Evolutionary conservation across 1,140 invertebrate genomes (phyloP).

Genomic region (Anthonomus grandis): DNA sequence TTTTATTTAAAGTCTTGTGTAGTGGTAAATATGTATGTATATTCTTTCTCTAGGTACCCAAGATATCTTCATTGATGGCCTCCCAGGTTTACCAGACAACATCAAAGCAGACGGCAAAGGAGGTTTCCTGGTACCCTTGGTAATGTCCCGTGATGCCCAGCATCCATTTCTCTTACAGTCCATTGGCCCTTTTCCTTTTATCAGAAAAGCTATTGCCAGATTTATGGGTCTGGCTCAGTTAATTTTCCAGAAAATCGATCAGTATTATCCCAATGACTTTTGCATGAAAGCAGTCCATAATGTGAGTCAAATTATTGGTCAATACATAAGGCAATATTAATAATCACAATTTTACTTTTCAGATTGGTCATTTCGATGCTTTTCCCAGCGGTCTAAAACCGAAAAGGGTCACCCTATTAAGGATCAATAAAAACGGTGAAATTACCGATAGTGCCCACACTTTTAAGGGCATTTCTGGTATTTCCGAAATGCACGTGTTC

Average conservation of each 20-base stretch:
- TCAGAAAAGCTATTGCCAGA: slow-evolving; percentile 60
- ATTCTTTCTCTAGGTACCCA: background rate
- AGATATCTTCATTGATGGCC: slow-evolving; percentile 65
- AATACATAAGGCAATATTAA: background rate
- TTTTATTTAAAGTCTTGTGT: background rate
- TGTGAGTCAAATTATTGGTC: slow-evolving; percentile 48
- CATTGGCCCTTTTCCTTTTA: slow-evolving; percentile 55
- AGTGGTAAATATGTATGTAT: background rate
- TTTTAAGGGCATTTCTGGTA: slow-evolving; percentile 50
- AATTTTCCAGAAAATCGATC: slow-evolving; percentile 57
- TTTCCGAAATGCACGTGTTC: slow-evolving; percentile 61
- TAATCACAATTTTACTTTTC: background rate
- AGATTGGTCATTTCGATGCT: slow-evolving; percentile 52
- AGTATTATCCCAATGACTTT: slow-evolving; percentile 57
- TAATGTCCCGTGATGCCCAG: slow-evolving; percentile 52
- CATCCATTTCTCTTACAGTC: slow-evolving; percentile 52
- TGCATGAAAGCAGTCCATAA: slow-evolving; percentile 53
- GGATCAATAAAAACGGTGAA: slow-evolving; percentile 64
- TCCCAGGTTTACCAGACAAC: slow-evolving; percentile 83
- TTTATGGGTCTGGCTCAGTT: slow-evolving; percentile 55
- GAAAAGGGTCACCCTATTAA: slow-evolving; percentile 53
- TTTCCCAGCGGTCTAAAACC: slow-evolving; percentile 15
- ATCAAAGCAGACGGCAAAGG: slow-evolving; percentile 61
- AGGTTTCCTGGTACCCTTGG: slow-evolving; percentile 64
- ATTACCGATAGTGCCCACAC: slow-evolving; percentile 60